phyloP scores from a whole-genome alignment of 1,140 invertebrate species.

The Zaprionus gabonicus region DNA sequence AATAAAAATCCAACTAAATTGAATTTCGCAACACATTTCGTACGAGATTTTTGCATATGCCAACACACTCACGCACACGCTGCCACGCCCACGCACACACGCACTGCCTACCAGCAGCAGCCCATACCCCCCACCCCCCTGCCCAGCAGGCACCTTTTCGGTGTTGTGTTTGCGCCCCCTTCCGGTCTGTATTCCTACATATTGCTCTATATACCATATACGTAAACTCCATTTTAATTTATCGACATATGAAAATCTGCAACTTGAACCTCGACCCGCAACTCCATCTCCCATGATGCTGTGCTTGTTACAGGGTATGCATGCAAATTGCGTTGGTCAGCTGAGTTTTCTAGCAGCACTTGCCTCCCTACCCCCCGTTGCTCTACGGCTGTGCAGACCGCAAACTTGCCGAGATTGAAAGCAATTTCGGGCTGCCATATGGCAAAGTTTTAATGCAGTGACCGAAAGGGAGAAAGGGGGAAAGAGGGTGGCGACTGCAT shows the following conservation, averaged over 20 bases:
- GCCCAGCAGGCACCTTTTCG: slow-evolving; percentile 14
- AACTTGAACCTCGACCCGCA: not conserved
- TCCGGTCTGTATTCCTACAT: not conserved
- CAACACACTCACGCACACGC: not conserved
- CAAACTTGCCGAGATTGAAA: slow-evolving; percentile 52
- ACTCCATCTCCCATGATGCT: not conserved
- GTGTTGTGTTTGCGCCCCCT: not conserved
- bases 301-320: slow-evolving; percentile 27
- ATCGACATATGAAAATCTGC: slow-evolving; percentile 51
- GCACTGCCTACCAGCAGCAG: slow-evolving; percentile 23
- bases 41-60: slow-evolving; percentile 40
- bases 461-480: not conserved
- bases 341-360: slow-evolving; percentile 18
- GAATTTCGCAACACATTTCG: slow-evolving; percentile 57
- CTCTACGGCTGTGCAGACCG: slow-evolving; percentile 12
- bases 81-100: slow-evolving; percentile 38
- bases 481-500: not conserved
- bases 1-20: slow-evolving; percentile 72
- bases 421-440: slow-evolving; percentile 52
- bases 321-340: slow-evolving; percentile 54
- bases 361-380: not conserved
- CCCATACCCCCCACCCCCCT: not conserved
- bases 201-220: slow-evolving; percentile 1
- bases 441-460: slow-evolving; percentile 4
- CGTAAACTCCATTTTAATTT: slow-evolving; percentile 36